phyloP scores from a whole-genome alignment of 2,113 vertebrate genomes.

The Thunnus maccoyii region DNA sequence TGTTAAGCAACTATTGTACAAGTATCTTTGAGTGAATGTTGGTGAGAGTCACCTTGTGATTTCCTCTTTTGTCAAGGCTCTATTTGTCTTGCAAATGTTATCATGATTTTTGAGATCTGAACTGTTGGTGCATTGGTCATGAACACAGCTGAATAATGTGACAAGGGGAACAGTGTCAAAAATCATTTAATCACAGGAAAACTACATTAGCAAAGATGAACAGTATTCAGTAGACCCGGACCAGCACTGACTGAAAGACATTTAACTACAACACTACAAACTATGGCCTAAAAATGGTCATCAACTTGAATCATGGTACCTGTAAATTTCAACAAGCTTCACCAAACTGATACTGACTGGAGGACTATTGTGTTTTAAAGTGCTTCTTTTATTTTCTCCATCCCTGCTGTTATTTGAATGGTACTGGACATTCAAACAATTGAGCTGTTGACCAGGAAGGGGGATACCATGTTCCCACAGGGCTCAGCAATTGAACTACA shows the following conservation, averaged over 20 bases:
- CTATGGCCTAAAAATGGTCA: neutral
- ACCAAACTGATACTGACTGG: neutral
- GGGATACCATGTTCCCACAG: neutral
- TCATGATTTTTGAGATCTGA: neutral
- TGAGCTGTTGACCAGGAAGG: neutral
- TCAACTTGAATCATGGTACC: neutral
- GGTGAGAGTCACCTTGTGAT: neutral
- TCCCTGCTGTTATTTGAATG: neutral
- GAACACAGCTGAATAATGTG: neutral
- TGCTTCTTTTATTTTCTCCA: neutral
- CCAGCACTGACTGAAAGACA: neutral
- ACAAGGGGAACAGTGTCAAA: neutral
- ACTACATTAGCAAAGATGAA: neutral
- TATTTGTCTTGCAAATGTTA: neutral
- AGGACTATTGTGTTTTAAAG: constrained; percentile 7
- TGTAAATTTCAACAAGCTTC: neutral
- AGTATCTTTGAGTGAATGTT: neutral
- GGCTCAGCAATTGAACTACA: neutral
- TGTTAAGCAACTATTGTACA: neutral
- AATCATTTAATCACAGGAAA: neutral
- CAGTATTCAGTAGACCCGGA: neutral
- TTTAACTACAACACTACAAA: neutral
- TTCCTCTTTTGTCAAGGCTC: neutral
- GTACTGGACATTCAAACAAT: neutral
- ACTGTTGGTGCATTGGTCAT: neutral